Base-by-base conservation (phyloP, 2,113 vertebrate genomes). In the Nothobranchius furzeri region DNA sequence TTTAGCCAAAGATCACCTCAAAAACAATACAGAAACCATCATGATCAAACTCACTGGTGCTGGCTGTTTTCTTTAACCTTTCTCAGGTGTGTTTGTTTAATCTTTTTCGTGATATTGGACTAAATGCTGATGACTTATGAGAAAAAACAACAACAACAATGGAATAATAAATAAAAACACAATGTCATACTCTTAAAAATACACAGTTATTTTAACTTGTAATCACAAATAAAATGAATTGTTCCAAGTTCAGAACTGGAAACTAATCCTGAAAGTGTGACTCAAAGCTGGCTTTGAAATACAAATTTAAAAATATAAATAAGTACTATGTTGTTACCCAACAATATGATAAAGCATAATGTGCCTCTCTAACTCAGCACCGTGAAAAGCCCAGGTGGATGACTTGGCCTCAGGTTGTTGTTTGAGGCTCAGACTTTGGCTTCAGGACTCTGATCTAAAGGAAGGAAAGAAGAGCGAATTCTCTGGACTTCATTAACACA, bases 391-490 rank as follows among this genome's bases (percentile, higher is more conserved):
- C 59, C 13, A 64, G 36, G 55, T 48, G 63, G 57, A 64, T 59
- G 54, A 69, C 25, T 4, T 65, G 52, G 9, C 46, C 48, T 58
- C 20, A 70, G 62, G 47, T 72, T 12, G 17, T 61, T 40, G 46
- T 70, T 62, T 63, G 64, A 48, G 56, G 25, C 60, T 97, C 92
- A 98, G 85, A 93, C 94, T 90, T 96, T 96, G 24, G 95, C 95
- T 87, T 98, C 96, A 4, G 95, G 92, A 81, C 94, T 95, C 0
- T 94, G 91, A 73, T 94, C 91, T 67, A 92, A 74, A 20, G 90
- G 92, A 24, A 95, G 95, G 78, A 99, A 98, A 72, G 98, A 98
- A 73, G 95, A 94, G 78, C 95, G 94, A 72, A 99, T 96, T 75
- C 91, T 93, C 80, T 93, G 94, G 61, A 93, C 95, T 89, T 98